phyloP scores from a whole-genome alignment of 2,888 invertebrate species.

The Chrysina gloriosa region DNA sequence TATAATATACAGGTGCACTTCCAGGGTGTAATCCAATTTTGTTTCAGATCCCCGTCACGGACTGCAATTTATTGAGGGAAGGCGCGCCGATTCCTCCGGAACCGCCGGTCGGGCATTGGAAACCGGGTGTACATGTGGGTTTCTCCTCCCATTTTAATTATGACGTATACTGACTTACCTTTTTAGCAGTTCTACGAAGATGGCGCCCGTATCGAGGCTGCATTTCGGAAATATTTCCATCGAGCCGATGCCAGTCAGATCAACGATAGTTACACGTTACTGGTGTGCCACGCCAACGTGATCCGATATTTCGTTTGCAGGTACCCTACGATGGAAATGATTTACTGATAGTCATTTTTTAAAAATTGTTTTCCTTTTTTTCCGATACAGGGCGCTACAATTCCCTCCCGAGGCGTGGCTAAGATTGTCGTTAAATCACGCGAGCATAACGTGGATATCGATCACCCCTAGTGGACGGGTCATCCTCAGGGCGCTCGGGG shows the following conservation, averaged over 20 bases:
- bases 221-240: conserved; percentile 92
- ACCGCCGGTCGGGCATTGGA: conserved; percentile 90
- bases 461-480: conserved; percentile 91
- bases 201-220: conserved; percentile 95
- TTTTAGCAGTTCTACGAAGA: conserved; percentile 91
- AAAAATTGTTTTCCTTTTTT: conserved; percentile 41
- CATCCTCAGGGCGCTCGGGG: conserved; percentile 82
- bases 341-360: background rate
- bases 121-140: conserved; percentile 81
- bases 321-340: conserved; percentile 34
- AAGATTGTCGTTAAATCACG: conserved; percentile 89
- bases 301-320: conserved; percentile 74
- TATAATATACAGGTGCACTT: no score
- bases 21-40: no score
- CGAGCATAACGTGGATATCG: conserved; percentile 91
- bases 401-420: conserved; percentile 98
- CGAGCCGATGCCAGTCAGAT: conserved; percentile 85
- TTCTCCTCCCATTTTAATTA: no score
- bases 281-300: conserved; percentile 98
- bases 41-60: conserved; percentile 71
- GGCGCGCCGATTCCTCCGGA: conserved; percentile 96
- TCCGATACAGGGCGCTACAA: conserved; percentile 86
- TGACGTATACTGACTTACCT: no score
- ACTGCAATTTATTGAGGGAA: conserved; percentile 85
- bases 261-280: conserved; percentile 85